Evolutionary conservation across 2,888 invertebrate species (phyloP), one percentile per base, ranked within the genome.

Genomic region (Aphidoletes aphidimyza): DNA sequence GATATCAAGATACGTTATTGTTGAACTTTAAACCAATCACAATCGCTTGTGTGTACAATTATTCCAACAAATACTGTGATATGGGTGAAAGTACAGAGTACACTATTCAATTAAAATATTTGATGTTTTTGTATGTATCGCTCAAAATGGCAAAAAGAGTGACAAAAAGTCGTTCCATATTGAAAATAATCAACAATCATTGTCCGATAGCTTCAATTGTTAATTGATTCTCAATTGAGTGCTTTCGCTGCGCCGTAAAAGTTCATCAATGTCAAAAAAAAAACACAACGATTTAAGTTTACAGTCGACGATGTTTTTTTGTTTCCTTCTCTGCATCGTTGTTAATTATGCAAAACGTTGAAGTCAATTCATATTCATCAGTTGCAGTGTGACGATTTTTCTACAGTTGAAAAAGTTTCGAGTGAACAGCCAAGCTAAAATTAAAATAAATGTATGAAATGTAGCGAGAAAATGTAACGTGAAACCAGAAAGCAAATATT

Each of bases 201-300:
- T 19, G 8, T 6, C 17, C 47, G 47, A 47, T 17, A 47, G 47
- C 42, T 47, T 17, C 9, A 19, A 8, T 47, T 2, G 69, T 69
- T 34, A 30, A 69, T 69, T 69, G 69, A 69, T 30, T 22, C 22
- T 30, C 34, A 1, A 11, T 30, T 34, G 30, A 54, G 14, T 34
- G 14, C 34, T 11, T 42, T 9, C 42, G 42, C 42, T 3, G 14
- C 26, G 30, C 26, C 69, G 26, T 54, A n/a, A 69, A 69, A 69
- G 69, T 69, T 69, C 69, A 69, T 30, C 69, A 69, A 69, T 69
- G 69, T 69, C 69, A 69, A 69, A 1, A 47, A 14, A 47, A 8
- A 47, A 47, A 6, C 17, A 19, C 17, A 47, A 17, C 11, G 17
- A 17, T 47, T 6, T 19, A 17, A 42, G 8, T 6, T 42, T 42